Base-by-base conservation (phyloP, 2,797 vertebrate genomes). In the Potorous gilbertii region DNA sequence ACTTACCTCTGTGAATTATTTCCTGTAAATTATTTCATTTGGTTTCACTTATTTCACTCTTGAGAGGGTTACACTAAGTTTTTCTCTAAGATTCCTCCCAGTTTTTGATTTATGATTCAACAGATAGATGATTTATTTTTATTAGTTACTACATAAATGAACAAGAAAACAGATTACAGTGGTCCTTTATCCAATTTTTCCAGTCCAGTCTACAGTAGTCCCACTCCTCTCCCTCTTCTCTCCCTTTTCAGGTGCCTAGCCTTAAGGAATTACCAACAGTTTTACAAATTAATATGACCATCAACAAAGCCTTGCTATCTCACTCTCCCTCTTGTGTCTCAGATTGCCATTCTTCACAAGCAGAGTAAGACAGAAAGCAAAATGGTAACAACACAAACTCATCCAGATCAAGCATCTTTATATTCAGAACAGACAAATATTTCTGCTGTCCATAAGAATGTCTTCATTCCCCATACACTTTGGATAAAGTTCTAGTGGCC, bases 141-240 rank as follows among this genome's bases (percentile, higher is more conserved):
- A 16, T 55, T 66, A 31, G 21, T 91, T 91, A 31, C 62, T 89
- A 95, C 40, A 21, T 91, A 55, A 90, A 66, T 66, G 4, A 96
- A 50, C 28, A 96, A 56, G 92, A 94, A 52, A 46, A 56, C 34
- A 31, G 12, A 90, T 28, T 91, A 55, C 46, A 13, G 29, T 13
- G 92, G 10, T 54, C 3, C 56, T 92, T 40, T 52, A 29, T 34
- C 27, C 24, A 18, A 16, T 66, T 10, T 91, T 92, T 74, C 24
- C 87, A 57, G 0, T 34, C 16, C 14, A 1, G 4, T 55, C 66
- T 16, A 40, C 13, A 55, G 50, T 52, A 29, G 50, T 94, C 24
- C 56, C 21, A 9, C 90, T 59, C 54, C 52, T 81, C 27, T 91
- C 27, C 40, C 4, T 6, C 16, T 4, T 59, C 3, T 95, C 59